phyloP scores from a whole-genome alignment of 2,888 invertebrate genomes.

The Orthonychiurus folsomi region DNA sequence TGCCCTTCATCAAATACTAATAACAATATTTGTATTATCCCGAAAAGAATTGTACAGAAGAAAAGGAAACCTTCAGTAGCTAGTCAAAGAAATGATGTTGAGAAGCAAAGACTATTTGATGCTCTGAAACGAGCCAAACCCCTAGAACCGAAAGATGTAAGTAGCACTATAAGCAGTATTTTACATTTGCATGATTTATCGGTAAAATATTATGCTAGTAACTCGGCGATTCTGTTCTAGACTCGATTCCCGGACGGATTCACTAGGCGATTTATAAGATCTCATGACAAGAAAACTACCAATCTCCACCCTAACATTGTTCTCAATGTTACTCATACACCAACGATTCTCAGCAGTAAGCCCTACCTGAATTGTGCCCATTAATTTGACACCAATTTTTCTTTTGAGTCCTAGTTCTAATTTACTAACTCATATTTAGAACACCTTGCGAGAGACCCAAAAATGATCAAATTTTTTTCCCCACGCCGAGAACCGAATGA shows the following conservation, averaged over 20 bases:
- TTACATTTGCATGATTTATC: no score
- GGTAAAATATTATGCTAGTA: no score
- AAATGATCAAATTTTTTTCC: background rate
- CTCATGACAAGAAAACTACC: background rate
- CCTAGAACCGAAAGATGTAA: background rate
- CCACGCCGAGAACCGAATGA: background rate
- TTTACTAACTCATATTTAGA: no score
- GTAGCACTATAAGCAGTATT: no score
- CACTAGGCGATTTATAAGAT: background rate
- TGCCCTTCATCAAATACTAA: background rate
- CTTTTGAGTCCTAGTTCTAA: no score
- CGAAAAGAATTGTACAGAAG: no score
- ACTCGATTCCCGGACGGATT: constrained; percentile 3
- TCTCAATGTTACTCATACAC: constrained; percentile 3
- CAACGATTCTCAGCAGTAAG: background rate
- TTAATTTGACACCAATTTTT: no score
- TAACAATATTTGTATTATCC: no score
- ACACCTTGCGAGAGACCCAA: background rate
- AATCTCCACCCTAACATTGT: background rate
- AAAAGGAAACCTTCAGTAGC: background rate
- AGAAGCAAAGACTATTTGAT: background rate
- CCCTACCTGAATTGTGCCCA: background rate
- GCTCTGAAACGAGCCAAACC: no score
- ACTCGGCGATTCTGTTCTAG: background rate
- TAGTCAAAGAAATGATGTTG: background rate